These are phyloP conservation scores for Enteromius unitaeniatus DNA, from an alignment of 2,797 vertebrate species.

Conservation along the genomic window DNA sequence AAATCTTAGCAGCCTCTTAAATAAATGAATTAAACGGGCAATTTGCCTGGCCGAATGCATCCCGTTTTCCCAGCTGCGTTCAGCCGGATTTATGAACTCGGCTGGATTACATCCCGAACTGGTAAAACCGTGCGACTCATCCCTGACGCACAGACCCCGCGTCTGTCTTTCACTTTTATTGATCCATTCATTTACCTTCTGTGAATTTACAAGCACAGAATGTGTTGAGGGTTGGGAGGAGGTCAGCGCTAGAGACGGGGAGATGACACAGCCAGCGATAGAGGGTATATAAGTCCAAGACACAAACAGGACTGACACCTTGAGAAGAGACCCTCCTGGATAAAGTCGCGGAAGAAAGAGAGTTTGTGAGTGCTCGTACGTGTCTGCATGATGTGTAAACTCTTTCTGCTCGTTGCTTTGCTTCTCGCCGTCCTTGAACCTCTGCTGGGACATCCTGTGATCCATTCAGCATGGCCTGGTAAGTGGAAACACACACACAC, in stretches of 20 bases:
- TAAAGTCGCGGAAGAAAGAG: conserved; percentile 18
- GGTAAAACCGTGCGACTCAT: conserved; percentile 31
- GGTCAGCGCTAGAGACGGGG: conserved; percentile 6
- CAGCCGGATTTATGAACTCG: conserved; percentile 54
- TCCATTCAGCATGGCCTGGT: conserved; percentile 58
- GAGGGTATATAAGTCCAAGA: conserved; percentile 51
- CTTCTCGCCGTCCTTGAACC: conserved; percentile 48
- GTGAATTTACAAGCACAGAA: conserved; percentile 51
- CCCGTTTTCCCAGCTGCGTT: conserved; percentile 58
- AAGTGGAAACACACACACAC: conserved; percentile 16
- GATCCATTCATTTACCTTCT: conserved; percentile 51
- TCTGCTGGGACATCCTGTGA: conserved; percentile 58
- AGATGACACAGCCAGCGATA: conserved; percentile 32
- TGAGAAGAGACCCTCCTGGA: neutral
- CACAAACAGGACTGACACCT: neutral
- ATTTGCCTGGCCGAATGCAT: conserved; percentile 41
- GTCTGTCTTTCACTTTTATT: conserved; percentile 56
- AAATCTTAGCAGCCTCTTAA: conserved; percentile 52
- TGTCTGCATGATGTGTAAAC: conserved; percentile 57
- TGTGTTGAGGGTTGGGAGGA: conserved; percentile 1
- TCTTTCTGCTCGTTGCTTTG: conserved; percentile 51
- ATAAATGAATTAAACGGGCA: conserved; percentile 59
- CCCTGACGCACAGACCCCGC: conserved; percentile 41
- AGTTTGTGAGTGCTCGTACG: neutral
- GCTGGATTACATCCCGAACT: conserved; percentile 37